These are phyloP conservation scores for Coleophora deauratella DNA, from an alignment of 2,888 invertebrate genomes.

Conservation along the genomic window DNA sequence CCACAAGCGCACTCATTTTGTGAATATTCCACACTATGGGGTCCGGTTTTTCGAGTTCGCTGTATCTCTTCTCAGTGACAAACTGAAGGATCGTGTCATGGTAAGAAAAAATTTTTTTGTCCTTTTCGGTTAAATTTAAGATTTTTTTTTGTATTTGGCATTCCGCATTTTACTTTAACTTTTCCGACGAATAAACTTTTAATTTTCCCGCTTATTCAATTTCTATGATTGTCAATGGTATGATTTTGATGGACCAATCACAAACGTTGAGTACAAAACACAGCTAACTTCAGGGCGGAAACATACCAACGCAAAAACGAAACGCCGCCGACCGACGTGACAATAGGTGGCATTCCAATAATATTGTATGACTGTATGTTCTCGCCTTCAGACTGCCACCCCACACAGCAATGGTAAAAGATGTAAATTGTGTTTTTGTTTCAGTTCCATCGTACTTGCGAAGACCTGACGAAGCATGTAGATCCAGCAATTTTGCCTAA, in stretches of 20 bases:
- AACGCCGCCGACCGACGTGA: too few species aligned
- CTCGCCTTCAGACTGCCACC: too few species aligned
- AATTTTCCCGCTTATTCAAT: slow-evolving; percentile 1
- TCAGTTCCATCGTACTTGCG: slow-evolving; percentile 82
- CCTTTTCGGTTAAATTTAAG: too few species aligned
- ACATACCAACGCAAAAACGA: too few species aligned
- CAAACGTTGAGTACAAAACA: too few species aligned
- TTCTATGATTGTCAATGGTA: too few species aligned
- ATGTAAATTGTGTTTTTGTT: slow-evolving; percentile 20
- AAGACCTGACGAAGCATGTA: slow-evolving; percentile 81
- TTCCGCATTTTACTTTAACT: not conserved
- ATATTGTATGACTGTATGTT: too few species aligned
- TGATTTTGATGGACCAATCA: too few species aligned
- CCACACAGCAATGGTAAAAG: too few species aligned
- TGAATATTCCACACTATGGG: slow-evolving; percentile 88
- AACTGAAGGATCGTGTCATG: slow-evolving; percentile 85
- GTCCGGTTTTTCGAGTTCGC: slow-evolving; percentile 88
- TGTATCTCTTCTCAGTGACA: slow-evolving; percentile 86
- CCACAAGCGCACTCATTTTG: slow-evolving; percentile 90
- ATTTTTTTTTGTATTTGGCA: too few species aligned
- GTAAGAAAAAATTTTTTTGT: slow-evolving; percentile 71
- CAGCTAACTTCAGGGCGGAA: too few species aligned
- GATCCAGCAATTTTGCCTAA: slow-evolving; percentile 85
- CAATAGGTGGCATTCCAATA: too few species aligned
- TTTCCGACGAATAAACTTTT: not conserved